Conservation (phyloP, 2,888 invertebrate species). For the Mesoligia furuncula region DNA sequence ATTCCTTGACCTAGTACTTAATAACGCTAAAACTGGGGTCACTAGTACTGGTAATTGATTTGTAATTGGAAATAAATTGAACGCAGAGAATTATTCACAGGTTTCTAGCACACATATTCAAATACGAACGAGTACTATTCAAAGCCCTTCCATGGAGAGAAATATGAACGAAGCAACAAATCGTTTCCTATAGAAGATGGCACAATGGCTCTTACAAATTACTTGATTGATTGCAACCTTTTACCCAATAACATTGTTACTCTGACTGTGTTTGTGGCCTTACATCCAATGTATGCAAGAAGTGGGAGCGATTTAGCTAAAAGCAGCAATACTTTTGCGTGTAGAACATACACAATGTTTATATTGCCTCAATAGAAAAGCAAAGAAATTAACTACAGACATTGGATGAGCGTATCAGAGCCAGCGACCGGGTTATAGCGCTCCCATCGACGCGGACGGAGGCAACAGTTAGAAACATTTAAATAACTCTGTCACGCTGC, state of each 20-base stretch:
- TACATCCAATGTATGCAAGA: constrained; percentile 3
- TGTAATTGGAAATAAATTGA: constrained; percentile 49
- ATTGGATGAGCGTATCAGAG: constrained; percentile 68
- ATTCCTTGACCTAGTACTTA: constrained; percentile 74
- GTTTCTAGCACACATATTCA: constrained; percentile 14
- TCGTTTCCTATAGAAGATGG: constrained; percentile 41
- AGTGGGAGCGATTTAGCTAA: constrained; percentile 10
- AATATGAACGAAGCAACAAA: constrained; percentile 24
- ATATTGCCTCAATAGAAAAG: constrained; percentile 40
- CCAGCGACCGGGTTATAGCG: constrained; percentile 80
- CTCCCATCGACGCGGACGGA: constrained; percentile 75
- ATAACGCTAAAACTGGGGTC: constrained; percentile 66
- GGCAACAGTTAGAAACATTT: constrained; percentile 85
- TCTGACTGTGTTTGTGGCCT: constrained; percentile 13
- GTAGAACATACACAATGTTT: constrained; percentile 31
- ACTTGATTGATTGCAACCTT: constrained; percentile 52
- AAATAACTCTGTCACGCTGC: constrained; percentile 85
- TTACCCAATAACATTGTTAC: constrained; percentile 28
- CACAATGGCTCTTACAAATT: constrained; percentile 37
- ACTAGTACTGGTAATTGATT: constrained; percentile 67
- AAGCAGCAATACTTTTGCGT: constrained; percentile 27
- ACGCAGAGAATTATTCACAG: constrained; percentile 26
- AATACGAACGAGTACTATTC: constrained; percentile 8
- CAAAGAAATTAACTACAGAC: constrained; percentile 57
- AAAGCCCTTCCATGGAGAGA: constrained; percentile 26